Conservation (phyloP, 2,113 vertebrate genomes). For the Psittacara wagleri region DNA sequence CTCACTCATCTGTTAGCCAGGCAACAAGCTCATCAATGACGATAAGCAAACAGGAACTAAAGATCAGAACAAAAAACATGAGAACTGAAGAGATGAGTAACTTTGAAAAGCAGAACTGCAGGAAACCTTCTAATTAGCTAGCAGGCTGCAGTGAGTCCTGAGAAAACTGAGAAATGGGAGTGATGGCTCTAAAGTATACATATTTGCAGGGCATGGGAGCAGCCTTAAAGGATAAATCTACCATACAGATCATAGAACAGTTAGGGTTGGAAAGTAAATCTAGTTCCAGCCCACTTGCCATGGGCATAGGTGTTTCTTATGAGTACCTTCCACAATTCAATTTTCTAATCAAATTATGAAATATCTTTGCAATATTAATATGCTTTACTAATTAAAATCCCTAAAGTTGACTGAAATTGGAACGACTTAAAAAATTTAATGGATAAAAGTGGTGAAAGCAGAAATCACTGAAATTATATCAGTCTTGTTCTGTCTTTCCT, state of each 20-base stretch:
- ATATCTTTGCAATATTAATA: constrained; percentile 28
- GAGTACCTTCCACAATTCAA: constrained; percentile 6
- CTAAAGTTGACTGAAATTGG: background rate
- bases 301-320: background rate
- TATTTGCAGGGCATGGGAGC: background rate
- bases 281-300: background rate
- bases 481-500: background rate
- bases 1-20: background rate
- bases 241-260: background rate
- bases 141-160: background rate
- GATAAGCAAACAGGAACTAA: background rate
- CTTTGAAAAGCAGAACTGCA: background rate
- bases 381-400: constrained; percentile 36
- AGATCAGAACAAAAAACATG: background rate
- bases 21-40: constrained; percentile 7
- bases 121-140: constrained; percentile 47
- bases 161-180: constrained; percentile 1
- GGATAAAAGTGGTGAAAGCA: background rate
- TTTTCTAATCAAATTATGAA: constrained; percentile 51
- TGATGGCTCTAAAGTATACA: background rate
- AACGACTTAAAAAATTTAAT: constrained; percentile 24
- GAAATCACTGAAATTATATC: constrained; percentile 31
- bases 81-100: background rate
- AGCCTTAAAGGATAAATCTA: background rate
- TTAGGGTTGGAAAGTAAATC: background rate